phyloP scores from a whole-genome alignment of 1,140 invertebrate genomes.

The Bombus confusus region DNA sequence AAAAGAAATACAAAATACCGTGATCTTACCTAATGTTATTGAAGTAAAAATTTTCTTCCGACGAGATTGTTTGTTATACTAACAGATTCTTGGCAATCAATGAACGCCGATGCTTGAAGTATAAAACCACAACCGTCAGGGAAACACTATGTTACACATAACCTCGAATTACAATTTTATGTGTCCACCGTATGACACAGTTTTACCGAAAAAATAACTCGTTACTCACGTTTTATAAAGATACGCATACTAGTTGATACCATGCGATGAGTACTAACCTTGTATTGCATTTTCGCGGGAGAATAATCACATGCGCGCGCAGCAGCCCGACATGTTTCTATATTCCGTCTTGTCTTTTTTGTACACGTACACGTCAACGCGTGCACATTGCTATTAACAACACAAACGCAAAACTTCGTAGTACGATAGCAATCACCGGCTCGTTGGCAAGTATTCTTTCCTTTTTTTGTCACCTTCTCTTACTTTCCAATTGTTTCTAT shows the following conservation, averaged over 20 bases:
- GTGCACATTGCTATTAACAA: neutral
- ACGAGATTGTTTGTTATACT: neutral
- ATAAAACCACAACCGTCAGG: neutral
- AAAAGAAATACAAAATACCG: neutral
- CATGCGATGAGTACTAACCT: constrained; percentile 14
- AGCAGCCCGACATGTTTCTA: neutral
- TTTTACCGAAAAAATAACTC: neutral
- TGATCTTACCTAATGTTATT: neutral
- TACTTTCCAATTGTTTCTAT: neutral
- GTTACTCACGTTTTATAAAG: neutral
- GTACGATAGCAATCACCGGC: constrained; percentile 10
- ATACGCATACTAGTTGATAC: neutral
- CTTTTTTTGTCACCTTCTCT: neutral
- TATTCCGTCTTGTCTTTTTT: neutral
- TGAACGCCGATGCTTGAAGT: neutral
- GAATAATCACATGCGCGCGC: constrained; percentile 15
- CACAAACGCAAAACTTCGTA: neutral
- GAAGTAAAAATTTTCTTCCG: neutral
- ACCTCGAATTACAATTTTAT: neutral
- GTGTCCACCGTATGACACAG: neutral
- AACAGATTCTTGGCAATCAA: neutral
- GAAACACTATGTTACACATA: neutral
- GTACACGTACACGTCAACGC: neutral
- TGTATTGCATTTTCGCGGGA: constrained; percentile 47
- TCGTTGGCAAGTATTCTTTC: neutral